Base-by-base conservation (phyloP, 2,888 invertebrate species). In the Lagria hirta region DNA sequence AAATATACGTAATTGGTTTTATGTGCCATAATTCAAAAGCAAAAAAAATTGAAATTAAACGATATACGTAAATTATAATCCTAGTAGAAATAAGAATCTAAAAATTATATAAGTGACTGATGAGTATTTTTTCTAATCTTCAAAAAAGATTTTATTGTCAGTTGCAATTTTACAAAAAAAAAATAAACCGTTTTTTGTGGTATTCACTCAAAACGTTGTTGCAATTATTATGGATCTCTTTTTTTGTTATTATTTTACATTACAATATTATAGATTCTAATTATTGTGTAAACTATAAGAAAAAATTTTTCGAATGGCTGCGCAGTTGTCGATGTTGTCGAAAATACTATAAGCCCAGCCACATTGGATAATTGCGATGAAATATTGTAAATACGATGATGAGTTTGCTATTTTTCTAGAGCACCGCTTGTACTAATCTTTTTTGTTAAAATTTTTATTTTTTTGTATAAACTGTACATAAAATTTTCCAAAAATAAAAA, bases 351-450 rank as follows among this genome's bases (percentile, higher is more conserved):
- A 46, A 49, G 64, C 64, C 64, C 64, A 64, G 59, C 45, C 64
- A 65, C 64, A 65, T 62, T 65, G 65, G 63, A 54, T 46, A 43
- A 42, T 54, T 42, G 44, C 50, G 46, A 53, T 43, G 32, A 52
- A 44, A 52, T 54, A 52, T 14, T 23, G 16, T 13, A 34, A 34
- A 30, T 41, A 29, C 20, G 34, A 28, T 8, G 42, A 15, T 37
- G 35, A 13, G 12, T 48, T 45, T 35, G 40, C 40, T 49, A 44
- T 45, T 50, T 45, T 41, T 48, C 45, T 55, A 61, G 65, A 65
- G 65, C 66, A 66, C 65, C 65, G 65, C 65, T 65, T 65, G 62
- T 65, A 64, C 62, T 66, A 63, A 64, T 60, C n/a, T n/a, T n/a
- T n/a, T n/a, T 58, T 58, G 48, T 17, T n/a, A 7, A 37, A 46